Evolutionary conservation across 2,888 invertebrate species (phyloP), one percentile per base, ranked within the genome.

Genomic region (Augiades crinisus): DNA sequence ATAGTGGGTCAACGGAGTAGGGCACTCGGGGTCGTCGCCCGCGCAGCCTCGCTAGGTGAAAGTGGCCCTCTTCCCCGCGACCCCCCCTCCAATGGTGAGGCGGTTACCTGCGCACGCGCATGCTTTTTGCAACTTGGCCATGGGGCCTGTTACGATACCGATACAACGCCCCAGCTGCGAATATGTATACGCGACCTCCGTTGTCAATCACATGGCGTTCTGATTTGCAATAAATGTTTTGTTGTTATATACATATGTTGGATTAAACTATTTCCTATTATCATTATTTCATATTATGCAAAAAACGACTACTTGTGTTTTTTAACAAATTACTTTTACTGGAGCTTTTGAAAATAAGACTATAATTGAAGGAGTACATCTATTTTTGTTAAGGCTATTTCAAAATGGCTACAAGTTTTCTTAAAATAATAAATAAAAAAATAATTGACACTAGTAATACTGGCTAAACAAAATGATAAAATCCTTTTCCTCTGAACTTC

Each of bases 91-190:
- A 65, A 70, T 76, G 70, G 70, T 67, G 70, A 70, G 74, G 72
- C 77, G 74, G 76, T 75, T 75, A 68, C 74, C 76, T 72, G 84
- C 87, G 85, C 88, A 83, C 82, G 83, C 84, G 85, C 78, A 69
- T 77, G 77, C 70, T 85, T 86, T 87, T 88, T 87, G 89, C 88
- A 89, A 88, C 78, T 82, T 83, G 89, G 85, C 89, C 88, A 85
- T 89, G 89, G 83, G 80, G 74, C 80, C 78, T 83, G 84, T 86
- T 84, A 86, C 84, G 83, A 44, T 50, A 82, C 80, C 83, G 78
- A 85, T 82, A 83, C 78, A 78, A 76, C 77, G 75, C 76, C 75
- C 70, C 72, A 75, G 70, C 75, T 75, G 70, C 71, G 74, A 84
- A 57, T 56, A 57, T 82, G 82, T 82, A 81, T 83, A 81, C 79